Evolutionary conservation across 2,888 invertebrate genomes (phyloP), one percentile per base, ranked within the genome.

Genomic region (Dermolepida albohirtum): DNA sequence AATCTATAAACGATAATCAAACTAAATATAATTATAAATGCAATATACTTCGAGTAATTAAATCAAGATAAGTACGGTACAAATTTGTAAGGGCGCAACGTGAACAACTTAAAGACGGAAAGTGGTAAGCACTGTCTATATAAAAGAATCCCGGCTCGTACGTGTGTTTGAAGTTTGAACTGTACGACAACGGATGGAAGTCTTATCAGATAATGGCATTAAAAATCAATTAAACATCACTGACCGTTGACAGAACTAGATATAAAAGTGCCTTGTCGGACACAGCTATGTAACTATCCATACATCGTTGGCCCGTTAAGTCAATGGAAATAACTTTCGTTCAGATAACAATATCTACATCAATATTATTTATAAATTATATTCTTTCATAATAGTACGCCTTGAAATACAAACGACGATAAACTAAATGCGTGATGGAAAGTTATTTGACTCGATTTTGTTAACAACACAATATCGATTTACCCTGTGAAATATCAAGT

Each of bases 1-100:
- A 40, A 67, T 67, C 66, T 67, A 12, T 43, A 29, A 12, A 27
- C 62, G 59, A 67, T 67, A 67, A 67, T 67, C 66, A 29, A 67
- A 51, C 50, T 51, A 43, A 59, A 59, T 59, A 62, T 67, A 67
- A 67, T 67, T 67, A 59, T 51, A 29, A 51, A 51, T 51, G 59
- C 62, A 59, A 59, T 67, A 67, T 59, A 50, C 59, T 59, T 67
- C 66, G 59, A 27, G 51, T 57, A 67, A 51, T 67, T 67, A 62
- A 67, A 67, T 67, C 66, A 67, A 67, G 66, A 67, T 67, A 67
- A 52, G 50, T 67, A 59, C 27, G 16, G 59, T 34, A 39, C 47
- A 62, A 47, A 34, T 43, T 14, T 10, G 34, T 34, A 10, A 34
- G 34, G 34, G 34, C 10, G 10, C 34, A 34, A 34, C 34, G 34